Evolutionary conservation across 2,888 invertebrate species (phyloP).

Genomic region (Teleiodes luculella): DNA sequence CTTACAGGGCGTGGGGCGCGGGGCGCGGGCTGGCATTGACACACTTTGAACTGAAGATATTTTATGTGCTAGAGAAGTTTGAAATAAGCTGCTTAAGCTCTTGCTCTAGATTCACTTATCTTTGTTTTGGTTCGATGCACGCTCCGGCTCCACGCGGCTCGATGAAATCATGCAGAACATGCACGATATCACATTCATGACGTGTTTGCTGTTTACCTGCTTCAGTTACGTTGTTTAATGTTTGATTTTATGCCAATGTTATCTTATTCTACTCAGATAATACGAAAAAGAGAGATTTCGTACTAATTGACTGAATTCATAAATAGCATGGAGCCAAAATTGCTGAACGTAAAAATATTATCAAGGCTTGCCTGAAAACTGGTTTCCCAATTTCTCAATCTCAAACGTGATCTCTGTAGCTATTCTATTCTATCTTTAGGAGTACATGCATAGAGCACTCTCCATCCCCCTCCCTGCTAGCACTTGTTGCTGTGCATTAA

Average conservation of each 20-base stretch:
- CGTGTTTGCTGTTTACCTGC: not conserved
- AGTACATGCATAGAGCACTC: not conserved
- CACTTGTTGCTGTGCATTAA: conserved; percentile 31
- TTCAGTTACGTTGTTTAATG: not conserved
- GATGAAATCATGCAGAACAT: conserved; percentile 7
- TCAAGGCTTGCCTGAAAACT: not conserved
- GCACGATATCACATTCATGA: too few species aligned
- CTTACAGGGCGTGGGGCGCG: not conserved
- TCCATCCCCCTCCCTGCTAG: conserved; percentile 28
- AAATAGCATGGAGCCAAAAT: not conserved
- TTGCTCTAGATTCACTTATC: conserved; percentile 5
- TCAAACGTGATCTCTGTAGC: not conserved
- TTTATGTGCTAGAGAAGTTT: not conserved
- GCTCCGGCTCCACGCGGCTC: not conserved
- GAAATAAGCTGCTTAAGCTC: not conserved
- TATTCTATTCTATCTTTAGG: too few species aligned
- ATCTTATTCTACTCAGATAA: too few species aligned
- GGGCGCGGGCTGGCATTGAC: conserved; percentile 3
- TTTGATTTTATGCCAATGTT: not conserved
- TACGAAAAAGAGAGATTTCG: too few species aligned
- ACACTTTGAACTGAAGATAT: too few species aligned
- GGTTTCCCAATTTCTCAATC: conserved; percentile 1
- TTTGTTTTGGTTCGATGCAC: not conserved
- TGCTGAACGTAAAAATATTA: not conserved
- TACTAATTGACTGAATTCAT: too few species aligned